phyloP scores from a whole-genome alignment of 30 jellyfish, hydroid and myxozoan species.

The Hydra vulgaris region DNA sequence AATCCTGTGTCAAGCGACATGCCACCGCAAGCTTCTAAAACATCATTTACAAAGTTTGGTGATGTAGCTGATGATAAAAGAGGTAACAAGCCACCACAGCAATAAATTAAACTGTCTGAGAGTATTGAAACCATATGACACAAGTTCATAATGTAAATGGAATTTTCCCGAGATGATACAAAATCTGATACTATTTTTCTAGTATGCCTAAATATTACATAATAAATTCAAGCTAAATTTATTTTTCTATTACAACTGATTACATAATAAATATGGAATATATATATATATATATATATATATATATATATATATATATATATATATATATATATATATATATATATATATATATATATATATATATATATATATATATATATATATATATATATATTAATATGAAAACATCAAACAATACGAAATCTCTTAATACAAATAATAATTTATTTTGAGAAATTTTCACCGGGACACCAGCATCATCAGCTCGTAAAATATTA shows the following conservation, averaged over 20 bases:
- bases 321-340: too few species aligned
- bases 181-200: conserved; percentile 73
- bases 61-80: conserved; percentile 92
- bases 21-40: conserved; percentile 94
- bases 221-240: neutral
- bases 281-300: too few species aligned
- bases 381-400: too few species aligned
- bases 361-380: too few species aligned
- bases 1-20: conserved; percentile 85
- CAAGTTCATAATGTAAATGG: conserved; percentile 57
- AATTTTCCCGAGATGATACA: conserved; percentile 60
- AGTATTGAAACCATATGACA: conserved; percentile 94
- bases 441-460: too few species aligned
- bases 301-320: too few species aligned
- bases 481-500: too few species aligned
- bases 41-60: conserved; percentile 78
- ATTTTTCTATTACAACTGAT: neutral
- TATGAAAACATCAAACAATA: too few species aligned
- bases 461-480: too few species aligned
- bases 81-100: conserved; percentile 97
- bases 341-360: too few species aligned
- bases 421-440: too few species aligned
- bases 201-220: conserved; percentile 60
- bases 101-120: conserved; percentile 81
- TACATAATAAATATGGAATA: neutral